Evolutionary conservation across 2,888 invertebrate genomes (phyloP).

Genomic region (Tiphia femorata): DNA sequence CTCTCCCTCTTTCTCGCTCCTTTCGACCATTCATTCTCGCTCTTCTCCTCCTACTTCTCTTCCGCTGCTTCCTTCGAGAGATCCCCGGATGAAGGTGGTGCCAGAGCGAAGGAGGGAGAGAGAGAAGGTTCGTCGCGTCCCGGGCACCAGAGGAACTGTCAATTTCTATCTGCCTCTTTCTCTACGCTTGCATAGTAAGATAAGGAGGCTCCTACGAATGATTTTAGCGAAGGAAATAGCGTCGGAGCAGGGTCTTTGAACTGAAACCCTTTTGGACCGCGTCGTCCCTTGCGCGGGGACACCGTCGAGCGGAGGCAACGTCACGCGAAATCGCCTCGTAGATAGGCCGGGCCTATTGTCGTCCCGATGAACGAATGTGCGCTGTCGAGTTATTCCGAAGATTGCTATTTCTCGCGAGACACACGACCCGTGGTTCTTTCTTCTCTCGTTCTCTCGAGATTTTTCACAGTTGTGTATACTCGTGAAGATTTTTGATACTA

Average conservation of each 20-base stretch:
- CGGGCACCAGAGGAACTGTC: slow-evolving; percentile 35
- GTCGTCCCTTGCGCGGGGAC: slow-evolving; percentile 22
- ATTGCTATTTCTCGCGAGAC: slow-evolving; percentile 17
- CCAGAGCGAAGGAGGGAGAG: neutral
- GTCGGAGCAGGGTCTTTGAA: slow-evolving; percentile 35
- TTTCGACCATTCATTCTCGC: slow-evolving; percentile 6
- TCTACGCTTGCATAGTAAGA: slow-evolving; percentile 41
- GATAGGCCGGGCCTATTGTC: slow-evolving; percentile 26
- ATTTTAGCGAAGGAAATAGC: slow-evolving; percentile 48
- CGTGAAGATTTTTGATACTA: too few species aligned
- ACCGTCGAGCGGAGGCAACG: slow-evolving; percentile 21
- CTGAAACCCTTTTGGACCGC: slow-evolving; percentile 31
- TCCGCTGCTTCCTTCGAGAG: slow-evolving; percentile 4
- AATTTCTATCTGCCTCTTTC: slow-evolving; percentile 25
- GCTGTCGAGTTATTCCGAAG: slow-evolving; percentile 27
- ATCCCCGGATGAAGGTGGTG: slow-evolving; percentile 6
- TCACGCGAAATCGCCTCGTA: slow-evolving; percentile 35
- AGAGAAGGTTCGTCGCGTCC: slow-evolving; percentile 2
- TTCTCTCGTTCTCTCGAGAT: too few species aligned
- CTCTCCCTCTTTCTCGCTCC: slow-evolving; percentile 1
- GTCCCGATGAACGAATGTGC: slow-evolving; percentile 19
- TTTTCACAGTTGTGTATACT: too few species aligned
- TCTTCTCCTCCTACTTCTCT: slow-evolving; percentile 20
- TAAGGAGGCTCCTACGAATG: slow-evolving; percentile 43
- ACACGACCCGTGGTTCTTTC: too few species aligned